phyloP scores from a whole-genome alignment of 1,140 invertebrate genomes.

The Andricus grossulariae region DNA sequence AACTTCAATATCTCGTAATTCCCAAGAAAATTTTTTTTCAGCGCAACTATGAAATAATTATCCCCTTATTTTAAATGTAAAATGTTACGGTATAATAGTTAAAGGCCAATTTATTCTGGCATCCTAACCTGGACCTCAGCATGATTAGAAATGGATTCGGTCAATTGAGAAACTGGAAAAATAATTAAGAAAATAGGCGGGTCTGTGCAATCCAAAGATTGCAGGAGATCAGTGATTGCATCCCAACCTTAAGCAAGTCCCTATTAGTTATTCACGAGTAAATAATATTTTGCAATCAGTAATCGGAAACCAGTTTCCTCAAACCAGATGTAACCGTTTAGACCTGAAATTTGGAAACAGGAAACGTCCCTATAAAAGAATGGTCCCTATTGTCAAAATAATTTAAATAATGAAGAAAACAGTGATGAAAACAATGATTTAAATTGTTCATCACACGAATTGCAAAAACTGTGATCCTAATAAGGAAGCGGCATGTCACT shows the following conservation, averaged over 20 bases:
- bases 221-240: conserved; percentile 19
- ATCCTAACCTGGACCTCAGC: no score
- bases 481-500: neutral
- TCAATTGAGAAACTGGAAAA: conserved; percentile 25
- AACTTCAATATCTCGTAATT: no score
- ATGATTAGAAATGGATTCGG: no score
- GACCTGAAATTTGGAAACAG: conserved; percentile 12
- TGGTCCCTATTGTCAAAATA: neutral
- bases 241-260: conserved; percentile 21
- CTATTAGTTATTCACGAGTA: conserved; percentile 26
- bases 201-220: conserved; percentile 17
- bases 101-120: no score
- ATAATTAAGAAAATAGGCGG: conserved; percentile 18
- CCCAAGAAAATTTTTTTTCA: no score
- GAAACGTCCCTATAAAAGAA: neutral
- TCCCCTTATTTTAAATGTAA: no score
- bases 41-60: no score
- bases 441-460: no score
- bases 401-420: neutral
- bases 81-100: no score
- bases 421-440: neutral
- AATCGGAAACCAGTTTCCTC: conserved; percentile 23
- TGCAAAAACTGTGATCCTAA: neutral
- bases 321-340: conserved; percentile 4
- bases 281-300: conserved; percentile 28